A percentile compares a stretch with the other conserved stretches of the same genome.
Evolutionary conservation across 2,888 invertebrate species (phyloP).

Genomic region (Tubulanus polymorphus): DNA sequence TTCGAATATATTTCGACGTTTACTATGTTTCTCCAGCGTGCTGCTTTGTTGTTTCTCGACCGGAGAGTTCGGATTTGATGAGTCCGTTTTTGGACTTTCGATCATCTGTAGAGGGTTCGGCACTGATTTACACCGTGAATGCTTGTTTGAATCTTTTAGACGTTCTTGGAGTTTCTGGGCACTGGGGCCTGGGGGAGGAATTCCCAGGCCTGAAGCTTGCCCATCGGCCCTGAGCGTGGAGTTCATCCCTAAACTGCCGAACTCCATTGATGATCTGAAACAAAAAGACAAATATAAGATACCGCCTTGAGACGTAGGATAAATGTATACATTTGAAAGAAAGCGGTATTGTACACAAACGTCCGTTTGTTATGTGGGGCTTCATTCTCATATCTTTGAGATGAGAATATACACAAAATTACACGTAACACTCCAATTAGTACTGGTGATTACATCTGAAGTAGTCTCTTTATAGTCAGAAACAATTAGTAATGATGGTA

Average conservation of each 20-base stretch:
- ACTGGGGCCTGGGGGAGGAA: slow-evolving; percentile 7
- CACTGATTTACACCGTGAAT: slow-evolving; percentile 36
- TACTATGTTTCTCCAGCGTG: slow-evolving; percentile 56
- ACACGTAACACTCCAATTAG: too few species aligned
- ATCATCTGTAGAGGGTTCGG: slow-evolving; percentile 25
- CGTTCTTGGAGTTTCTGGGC: slow-evolving; percentile 10
- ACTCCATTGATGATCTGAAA: slow-evolving; percentile 50
- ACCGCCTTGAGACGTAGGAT: too few species aligned
- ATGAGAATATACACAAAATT: too few species aligned
- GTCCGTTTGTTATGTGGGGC: too few species aligned
- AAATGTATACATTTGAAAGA: too few species aligned
- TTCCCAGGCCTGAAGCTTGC: slow-evolving; percentile 11
- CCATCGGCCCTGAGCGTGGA: slow-evolving; percentile 35
- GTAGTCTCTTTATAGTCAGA: too few species aligned
- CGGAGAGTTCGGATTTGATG: not conserved
- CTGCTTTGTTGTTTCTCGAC: slow-evolving; percentile 27
- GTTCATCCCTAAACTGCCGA: slow-evolving; percentile 53
- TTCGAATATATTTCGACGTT: slow-evolving; percentile 58
- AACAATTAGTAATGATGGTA: too few species aligned
- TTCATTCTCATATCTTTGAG: too few species aligned
- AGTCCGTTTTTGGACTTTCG: not conserved
- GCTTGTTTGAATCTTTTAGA: slow-evolving; percentile 25
- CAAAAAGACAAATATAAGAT: slow-evolving; percentile 1
- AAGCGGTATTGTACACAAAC: too few species aligned
- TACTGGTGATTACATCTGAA: too few species aligned